phyloP scores from a whole-genome alignment of 2,888 invertebrate species.

The Dryadula phaetusa region DNA sequence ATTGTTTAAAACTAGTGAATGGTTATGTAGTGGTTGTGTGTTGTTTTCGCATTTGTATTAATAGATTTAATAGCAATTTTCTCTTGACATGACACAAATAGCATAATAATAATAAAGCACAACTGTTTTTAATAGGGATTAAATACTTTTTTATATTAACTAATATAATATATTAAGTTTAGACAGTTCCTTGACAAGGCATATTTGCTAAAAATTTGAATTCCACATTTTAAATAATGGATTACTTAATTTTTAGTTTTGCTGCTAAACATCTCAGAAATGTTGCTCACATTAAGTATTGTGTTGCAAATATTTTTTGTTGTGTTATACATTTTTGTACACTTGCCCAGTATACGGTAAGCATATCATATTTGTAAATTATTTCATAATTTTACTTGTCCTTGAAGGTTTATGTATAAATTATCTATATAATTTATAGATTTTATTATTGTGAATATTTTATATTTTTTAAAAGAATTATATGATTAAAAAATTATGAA shows the following conservation, averaged over 20 bases:
- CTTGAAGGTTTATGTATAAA: conserved; percentile 4
- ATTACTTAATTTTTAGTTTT: background rate
- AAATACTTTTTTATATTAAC: conserved; percentile 10
- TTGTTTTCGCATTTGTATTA: conserved; percentile 3
- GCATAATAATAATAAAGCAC: conserved; percentile 3
- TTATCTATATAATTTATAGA: conserved; percentile 3
- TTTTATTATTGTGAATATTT: background rate
- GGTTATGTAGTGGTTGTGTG: background rate
- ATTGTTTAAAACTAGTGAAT: conserved; percentile 1
- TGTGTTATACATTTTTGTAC: conserved; percentile 2
- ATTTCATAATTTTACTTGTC: conserved; percentile 11
- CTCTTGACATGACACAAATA: conserved; percentile 2
- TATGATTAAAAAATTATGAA: background rate
- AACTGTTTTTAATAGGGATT: conserved; percentile 20
- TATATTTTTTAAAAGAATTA: background rate
- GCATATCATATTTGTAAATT: conserved; percentile 28
- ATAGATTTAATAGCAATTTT: conserved; percentile 6
- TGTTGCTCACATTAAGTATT: background rate
- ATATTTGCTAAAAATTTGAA: background rate
- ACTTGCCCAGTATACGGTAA: conserved; percentile 12
- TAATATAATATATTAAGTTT: background rate
- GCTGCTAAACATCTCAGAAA: conserved; percentile 5
- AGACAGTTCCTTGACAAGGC: conserved; percentile 7
- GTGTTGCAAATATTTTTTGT: background rate
- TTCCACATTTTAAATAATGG: background rate